A percentile compares a stretch with the other conserved stretches of the same genome.
Conservation (phyloP, 2,888 invertebrate species). For the Buathra laborator region DNA sequence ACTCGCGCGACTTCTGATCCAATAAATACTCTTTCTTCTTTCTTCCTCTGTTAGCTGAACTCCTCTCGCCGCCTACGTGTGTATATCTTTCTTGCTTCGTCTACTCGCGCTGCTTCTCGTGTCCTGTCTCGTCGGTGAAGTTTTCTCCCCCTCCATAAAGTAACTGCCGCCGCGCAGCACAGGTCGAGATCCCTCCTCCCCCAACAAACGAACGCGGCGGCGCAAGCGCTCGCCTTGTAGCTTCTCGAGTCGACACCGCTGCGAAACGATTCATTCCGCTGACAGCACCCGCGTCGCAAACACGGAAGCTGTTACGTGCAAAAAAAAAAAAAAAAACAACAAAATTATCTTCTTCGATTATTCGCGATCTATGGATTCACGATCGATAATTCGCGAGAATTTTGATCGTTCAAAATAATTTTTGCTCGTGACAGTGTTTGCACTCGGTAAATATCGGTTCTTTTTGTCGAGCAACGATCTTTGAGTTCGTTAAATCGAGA, state of each 20-base stretch:
- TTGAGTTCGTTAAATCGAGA: neutral
- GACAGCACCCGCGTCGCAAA: constrained; percentile 77
- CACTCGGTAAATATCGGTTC: too few species aligned
- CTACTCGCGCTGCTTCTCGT: constrained; percentile 57
- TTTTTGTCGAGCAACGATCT: neutral
- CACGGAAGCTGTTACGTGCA: constrained; percentile 39
- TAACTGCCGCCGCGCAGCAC: constrained; percentile 34
- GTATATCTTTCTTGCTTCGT: constrained; percentile 49
- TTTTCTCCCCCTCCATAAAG: constrained; percentile 44
- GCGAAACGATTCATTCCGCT: constrained; percentile 77
- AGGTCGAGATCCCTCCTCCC: constrained; percentile 61
- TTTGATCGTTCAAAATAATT: neutral
- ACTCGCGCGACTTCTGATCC: constrained; percentile 65
- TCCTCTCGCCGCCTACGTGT: constrained; percentile 37
- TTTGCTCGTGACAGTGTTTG: too few species aligned
- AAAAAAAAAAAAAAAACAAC: constrained; percentile 6
- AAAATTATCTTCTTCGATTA: neutral
- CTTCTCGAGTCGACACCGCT: constrained; percentile 55
- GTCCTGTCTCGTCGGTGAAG: constrained; percentile 17
- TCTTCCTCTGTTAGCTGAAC: constrained; percentile 27
- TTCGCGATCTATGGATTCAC: constrained; percentile 4
- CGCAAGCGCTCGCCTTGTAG: constrained; percentile 68
- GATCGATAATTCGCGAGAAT: neutral
- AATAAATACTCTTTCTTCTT: constrained; percentile 67
- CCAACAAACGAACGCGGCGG: constrained; percentile 58